Evolutionary conservation across 2,888 invertebrate species (phyloP).

Genomic region (Adelphocoris suturalis): DNA sequence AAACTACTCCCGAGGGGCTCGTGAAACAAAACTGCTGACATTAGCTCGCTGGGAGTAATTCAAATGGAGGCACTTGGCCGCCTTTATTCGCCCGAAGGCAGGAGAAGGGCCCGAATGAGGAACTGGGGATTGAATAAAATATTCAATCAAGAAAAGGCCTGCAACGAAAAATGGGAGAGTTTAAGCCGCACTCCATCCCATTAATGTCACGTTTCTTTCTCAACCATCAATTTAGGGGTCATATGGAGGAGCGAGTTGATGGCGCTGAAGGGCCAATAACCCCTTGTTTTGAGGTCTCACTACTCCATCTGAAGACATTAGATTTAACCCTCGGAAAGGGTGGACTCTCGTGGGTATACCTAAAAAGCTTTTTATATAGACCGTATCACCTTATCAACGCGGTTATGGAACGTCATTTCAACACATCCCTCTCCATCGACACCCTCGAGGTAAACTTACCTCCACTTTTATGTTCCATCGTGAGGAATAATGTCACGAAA

Average conservation of each 20-base stretch:
- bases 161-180: not conserved
- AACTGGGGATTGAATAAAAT: constrained; percentile 65
- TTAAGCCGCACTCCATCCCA: constrained; percentile 12
- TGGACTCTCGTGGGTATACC: not conserved
- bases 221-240: constrained; percentile 39
- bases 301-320: constrained; percentile 25
- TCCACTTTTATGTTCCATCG: not conserved
- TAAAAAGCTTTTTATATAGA: constrained; percentile 1
- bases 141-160: constrained; percentile 64
- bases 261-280: constrained; percentile 49
- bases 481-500: not conserved
- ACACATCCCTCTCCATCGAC: not conserved
- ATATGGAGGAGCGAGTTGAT: constrained; percentile 35
- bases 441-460: not conserved
- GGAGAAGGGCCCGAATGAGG: constrained; percentile 57
- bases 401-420: constrained; percentile 17
- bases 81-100: constrained; percentile 24
- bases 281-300: constrained; percentile 30
- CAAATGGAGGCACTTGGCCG: constrained; percentile 59
- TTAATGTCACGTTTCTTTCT: constrained; percentile 19
- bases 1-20: constrained; percentile 65
- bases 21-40: constrained; percentile 71
- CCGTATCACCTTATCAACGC: constrained; percentile 24
- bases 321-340: not conserved
- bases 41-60: constrained; percentile 66